These are phyloP conservation scores for Oreortyx pictus DNA, from an alignment of 2,797 vertebrate genomes.

Conservation along the genomic window DNA sequence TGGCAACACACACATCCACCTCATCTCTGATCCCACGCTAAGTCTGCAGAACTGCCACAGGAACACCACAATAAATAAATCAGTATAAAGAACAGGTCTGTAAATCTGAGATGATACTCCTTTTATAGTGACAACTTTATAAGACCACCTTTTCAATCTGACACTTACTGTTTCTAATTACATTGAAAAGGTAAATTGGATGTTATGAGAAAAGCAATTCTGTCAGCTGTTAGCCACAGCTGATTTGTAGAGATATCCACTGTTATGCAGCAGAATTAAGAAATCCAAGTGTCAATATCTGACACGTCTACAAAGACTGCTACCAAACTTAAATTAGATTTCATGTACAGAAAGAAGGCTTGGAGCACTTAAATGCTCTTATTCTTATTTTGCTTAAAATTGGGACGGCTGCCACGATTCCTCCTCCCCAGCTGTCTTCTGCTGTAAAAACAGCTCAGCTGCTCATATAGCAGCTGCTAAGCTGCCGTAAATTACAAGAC, in stretches of 20 bases:
- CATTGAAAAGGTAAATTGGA: neutral
- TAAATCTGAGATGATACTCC: neutral
- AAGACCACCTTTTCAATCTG: neutral
- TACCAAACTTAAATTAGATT: neutral
- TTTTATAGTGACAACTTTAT: neutral
- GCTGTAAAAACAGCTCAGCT: conserved; percentile 44
- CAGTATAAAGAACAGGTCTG: fast-evolving
- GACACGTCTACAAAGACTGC: neutral
- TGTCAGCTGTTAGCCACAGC: neutral
- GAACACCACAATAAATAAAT: neutral
- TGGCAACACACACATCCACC: neutral
- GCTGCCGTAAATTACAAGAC: neutral
- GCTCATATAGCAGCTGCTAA: conserved; percentile 22
- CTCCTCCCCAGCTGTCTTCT: conserved; percentile 26
- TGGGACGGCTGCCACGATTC: conserved; percentile 1
- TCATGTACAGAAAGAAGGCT: neutral
- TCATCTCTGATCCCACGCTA: neutral
- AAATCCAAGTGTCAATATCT: neutral
- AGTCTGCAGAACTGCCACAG: neutral
- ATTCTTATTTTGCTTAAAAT: conserved; percentile 19
- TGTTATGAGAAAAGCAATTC: neutral
- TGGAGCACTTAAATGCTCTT: neutral
- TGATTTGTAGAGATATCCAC: neutral
- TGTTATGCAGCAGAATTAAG: neutral
- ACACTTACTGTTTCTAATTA: neutral